A percentile compares a stretch with the other conserved stretches of the same genome.
phyloP scores from a whole-genome alignment of 2,888 invertebrate genomes.

The Drosophila hawaiiensis region DNA sequence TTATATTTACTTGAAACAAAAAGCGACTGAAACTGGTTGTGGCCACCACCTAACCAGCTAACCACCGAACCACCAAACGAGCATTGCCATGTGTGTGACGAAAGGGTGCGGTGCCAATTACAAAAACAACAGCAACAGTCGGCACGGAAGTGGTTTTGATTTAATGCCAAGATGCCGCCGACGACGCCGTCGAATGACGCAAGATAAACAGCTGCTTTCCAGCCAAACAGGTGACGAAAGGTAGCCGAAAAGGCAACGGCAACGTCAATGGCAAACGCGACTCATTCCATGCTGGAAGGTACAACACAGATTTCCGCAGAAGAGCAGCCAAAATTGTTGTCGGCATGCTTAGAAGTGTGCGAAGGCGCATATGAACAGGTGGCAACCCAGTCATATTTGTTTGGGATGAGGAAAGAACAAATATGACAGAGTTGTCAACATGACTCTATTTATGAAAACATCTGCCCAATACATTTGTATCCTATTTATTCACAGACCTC shows the following conservation, averaged over 20 bases:
- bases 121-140: constrained; percentile 47
- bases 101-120: constrained; percentile 52
- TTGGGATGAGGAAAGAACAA: not conserved
- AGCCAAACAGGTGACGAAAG: constrained; percentile 68
- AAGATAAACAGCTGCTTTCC: constrained; percentile 62
- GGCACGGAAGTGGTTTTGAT: constrained; percentile 76
- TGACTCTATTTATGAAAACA: constrained; percentile 8
- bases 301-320: constrained; percentile 12
- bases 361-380: constrained; percentile 50
- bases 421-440: constrained; percentile 6
- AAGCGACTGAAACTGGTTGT: constrained; percentile 55
- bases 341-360: constrained; percentile 39
- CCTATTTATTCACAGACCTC: not conserved
- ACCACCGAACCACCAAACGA: constrained; percentile 16
- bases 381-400: constrained; percentile 22
- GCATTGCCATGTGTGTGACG: constrained; percentile 17
- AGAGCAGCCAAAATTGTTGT: constrained; percentile 23
- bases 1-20: constrained; percentile 54
- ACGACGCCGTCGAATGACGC: constrained; percentile 44
- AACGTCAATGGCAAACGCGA: not conserved
- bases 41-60: constrained; percentile 18
- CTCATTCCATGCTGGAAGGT: not conserved
- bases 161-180: constrained; percentile 62
- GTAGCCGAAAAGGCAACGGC: constrained; percentile 35
- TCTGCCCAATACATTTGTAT: not conserved